Base-by-base conservation (phyloP, 2,113 vertebrate genomes). In the Egretta garzetta region DNA sequence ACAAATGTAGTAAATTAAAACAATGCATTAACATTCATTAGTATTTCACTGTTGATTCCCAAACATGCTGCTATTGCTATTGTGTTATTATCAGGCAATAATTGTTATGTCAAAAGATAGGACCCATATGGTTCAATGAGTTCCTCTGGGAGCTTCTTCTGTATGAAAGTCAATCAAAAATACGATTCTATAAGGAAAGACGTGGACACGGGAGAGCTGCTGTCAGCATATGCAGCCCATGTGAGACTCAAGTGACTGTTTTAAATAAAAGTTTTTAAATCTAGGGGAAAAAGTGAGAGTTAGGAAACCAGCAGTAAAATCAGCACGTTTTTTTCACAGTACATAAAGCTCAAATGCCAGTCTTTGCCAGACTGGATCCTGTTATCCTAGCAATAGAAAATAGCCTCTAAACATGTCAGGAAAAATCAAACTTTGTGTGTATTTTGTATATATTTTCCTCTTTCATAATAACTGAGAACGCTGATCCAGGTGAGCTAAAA, bases 31-130 rank as follows among this genome's bases (percentile, higher is more conserved):
- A 95, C 82, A 97, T 92, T 95, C 86, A 96, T 97, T 96, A 97
- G 94, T 95, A 97, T 80, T 91, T 97, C 94, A 73, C 89, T 88
- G 86, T 94, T 97, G 93, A 94, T 96, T 94, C 95, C 88, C 95
- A 95, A 96, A 74, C 80, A 93, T 80, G 88, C 91, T 96, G 76
- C 85, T 96, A 35, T 94, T 92, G 86, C 93, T 95, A 92, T 80
- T 76, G 87, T 84, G 90, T 93, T 95, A 96, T 96, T 96, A 97
- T 85, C 74, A 93, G 76, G 50, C 76, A 88, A 86, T 97, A 97
- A 97, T 95, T 92, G 58, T 90, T 91, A 88, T 96, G 93, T 94
- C 97, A 97, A 95, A 97, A 95, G 97, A 98, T 94, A 88, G 26
- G 92, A 92, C 96, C 93, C 96, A 96, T 94, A 96, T 93, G 95